Conservation (phyloP, 2,113 vertebrate genomes). For the Cavia aperea region DNA sequence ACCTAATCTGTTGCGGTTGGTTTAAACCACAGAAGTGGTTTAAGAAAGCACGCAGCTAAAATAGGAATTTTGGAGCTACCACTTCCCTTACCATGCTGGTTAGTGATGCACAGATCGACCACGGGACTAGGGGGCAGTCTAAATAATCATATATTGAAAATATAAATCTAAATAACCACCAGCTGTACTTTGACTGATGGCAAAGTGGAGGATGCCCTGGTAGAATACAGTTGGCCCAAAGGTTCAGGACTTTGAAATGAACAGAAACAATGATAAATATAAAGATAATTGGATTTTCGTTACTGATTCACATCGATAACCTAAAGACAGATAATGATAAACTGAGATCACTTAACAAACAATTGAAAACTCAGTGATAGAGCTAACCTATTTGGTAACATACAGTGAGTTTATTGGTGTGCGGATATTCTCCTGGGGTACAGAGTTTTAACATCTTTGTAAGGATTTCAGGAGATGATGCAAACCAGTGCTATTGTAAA, state of each 20-base stretch:
- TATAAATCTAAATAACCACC: no score
- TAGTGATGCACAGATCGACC: neutral
- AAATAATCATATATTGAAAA: neutral
- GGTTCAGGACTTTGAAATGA: conserved; percentile 8
- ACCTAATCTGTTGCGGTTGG: neutral
- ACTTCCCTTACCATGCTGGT: neutral
- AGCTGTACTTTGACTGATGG: neutral
- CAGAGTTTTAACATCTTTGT: neutral
- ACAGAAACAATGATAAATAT: neutral
- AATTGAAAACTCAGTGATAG: neutral
- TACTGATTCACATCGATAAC: neutral
- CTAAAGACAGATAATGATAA: neutral
- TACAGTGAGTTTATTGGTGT: neutral
- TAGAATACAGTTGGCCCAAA: neutral
- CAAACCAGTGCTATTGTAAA: neutral
- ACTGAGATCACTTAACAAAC: neutral
- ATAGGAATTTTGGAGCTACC: neutral
- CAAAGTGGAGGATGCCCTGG: neutral
- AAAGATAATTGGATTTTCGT: neutral
- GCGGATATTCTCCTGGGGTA: neutral
- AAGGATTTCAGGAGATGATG: neutral
- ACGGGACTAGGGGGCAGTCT: neutral
- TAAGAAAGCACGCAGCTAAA: neutral
- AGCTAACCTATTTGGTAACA: neutral
- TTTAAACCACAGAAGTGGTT: neutral